These are phyloP conservation scores for Cyaniris semiargus DNA, from an alignment of 2,888 invertebrate genomes.

Conservation along the genomic window DNA sequence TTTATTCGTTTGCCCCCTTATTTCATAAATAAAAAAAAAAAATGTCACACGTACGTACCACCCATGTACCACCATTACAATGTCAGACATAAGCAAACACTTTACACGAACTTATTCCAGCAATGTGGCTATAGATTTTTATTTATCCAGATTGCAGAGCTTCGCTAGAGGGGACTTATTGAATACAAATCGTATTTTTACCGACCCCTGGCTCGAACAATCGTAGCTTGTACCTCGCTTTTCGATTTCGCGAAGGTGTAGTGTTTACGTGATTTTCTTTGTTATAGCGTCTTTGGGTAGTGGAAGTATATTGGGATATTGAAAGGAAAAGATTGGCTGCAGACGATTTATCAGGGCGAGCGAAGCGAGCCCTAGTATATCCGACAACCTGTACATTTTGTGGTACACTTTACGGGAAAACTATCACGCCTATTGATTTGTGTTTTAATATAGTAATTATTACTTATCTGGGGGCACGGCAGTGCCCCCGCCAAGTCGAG, in stretches of 20 bases:
- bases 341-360: neutral
- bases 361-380: too few relatives aligned
- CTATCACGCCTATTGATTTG: too few relatives aligned
- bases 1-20: too few relatives aligned
- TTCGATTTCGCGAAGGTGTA: constrained; percentile 39
- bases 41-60: too few relatives aligned
- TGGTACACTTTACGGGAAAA: too few relatives aligned
- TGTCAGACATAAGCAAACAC: neutral
- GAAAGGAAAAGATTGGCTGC: neutral
- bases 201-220: constrained; percentile 50
- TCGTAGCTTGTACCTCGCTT: constrained; percentile 33
- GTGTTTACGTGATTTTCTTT: constrained; percentile 40
- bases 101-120: neutral
- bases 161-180: constrained; percentile 53
- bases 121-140: constrained; percentile 20
- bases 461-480: too few relatives aligned
- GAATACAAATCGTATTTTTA: constrained; percentile 76
- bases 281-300: constrained; percentile 34
- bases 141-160: constrained; percentile 23
- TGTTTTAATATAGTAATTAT: too few relatives aligned
- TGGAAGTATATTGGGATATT: constrained; percentile 14
- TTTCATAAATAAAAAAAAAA: too few relatives aligned
- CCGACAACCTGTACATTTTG: too few relatives aligned
- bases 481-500: too few relatives aligned
- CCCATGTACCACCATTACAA: too few relatives aligned